Evolutionary conservation across 53 echinoderm and acorn worm genomes (phyloP).

Genomic region (Pentamera pediparva): DNA sequence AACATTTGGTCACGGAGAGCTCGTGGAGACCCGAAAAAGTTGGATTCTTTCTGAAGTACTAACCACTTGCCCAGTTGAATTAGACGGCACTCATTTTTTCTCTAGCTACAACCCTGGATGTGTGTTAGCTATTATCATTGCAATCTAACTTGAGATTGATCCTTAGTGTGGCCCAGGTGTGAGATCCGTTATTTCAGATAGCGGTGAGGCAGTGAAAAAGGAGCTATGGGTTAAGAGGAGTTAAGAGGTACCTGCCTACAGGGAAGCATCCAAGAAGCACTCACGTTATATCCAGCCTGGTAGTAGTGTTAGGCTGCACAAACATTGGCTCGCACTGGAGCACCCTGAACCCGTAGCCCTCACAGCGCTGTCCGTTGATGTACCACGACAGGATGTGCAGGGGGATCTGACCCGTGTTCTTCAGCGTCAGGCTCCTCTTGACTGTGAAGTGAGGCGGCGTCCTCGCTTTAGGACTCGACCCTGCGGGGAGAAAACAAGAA

Average conservation of each 20-base stretch:
- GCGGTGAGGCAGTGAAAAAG: too few species aligned
- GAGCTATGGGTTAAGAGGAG: background rate
- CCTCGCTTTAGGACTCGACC: conserved; percentile 77
- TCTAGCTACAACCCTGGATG: too few species aligned
- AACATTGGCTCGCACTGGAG: conserved; percentile 78
- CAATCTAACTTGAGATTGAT: too few species aligned
- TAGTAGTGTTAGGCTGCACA: conserved; percentile 76
- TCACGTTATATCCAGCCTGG: conserved; percentile 97
- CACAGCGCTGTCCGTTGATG: conserved; percentile 86
- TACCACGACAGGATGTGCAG: conserved; percentile 77
- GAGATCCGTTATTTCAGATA: too few species aligned
- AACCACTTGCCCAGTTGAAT: too few species aligned
- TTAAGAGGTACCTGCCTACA: background rate
- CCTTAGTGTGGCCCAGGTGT: too few species aligned
- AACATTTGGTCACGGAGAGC: too few species aligned
- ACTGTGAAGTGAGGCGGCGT: conserved; percentile 96
- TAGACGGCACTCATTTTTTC: background rate
- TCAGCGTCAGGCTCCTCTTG: conserved; percentile 78
- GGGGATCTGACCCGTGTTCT: conserved; percentile 91
- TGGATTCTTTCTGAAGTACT: too few species aligned
- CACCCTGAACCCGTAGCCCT: conserved; percentile 91
- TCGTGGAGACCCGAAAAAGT: too few species aligned
- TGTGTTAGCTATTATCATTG: too few species aligned
- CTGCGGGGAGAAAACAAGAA: conserved; percentile 31
- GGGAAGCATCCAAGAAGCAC: conserved; percentile 5